Evolutionary conservation across 2,888 invertebrate species (phyloP).

Genomic region (Hypena proboscidalis): DNA sequence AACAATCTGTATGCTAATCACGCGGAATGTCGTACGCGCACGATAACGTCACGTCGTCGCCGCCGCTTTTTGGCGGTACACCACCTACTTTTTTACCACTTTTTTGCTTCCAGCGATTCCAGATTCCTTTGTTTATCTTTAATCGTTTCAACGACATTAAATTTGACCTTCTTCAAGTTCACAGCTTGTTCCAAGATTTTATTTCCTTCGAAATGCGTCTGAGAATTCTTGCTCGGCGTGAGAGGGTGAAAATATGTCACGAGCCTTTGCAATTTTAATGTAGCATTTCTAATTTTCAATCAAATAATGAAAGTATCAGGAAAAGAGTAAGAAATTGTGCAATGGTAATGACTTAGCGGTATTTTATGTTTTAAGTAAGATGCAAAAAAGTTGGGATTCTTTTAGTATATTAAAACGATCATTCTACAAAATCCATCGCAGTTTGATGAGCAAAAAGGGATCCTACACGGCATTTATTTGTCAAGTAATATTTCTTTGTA

Average conservation of each 20-base stretch:
- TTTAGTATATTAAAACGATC: slow-evolving; percentile 31
- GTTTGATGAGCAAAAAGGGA: slow-evolving; percentile 64
- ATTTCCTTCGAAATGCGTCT: slow-evolving; percentile 23
- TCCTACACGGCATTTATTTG: slow-evolving; percentile 72
- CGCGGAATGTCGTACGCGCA: slow-evolving; percentile 56
- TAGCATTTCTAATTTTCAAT: slow-evolving; percentile 21
- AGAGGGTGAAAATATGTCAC: slow-evolving; percentile 19
- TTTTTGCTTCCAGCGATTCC: slow-evolving; percentile 34
- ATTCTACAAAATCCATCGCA: slow-evolving; percentile 31
- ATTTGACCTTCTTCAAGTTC: slow-evolving; percentile 40
- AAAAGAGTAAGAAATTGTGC: neutral
- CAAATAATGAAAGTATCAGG: slow-evolving; percentile 10
- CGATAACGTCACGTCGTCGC: slow-evolving; percentile 57
- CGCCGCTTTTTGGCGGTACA: slow-evolving; percentile 35
- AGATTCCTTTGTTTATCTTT: slow-evolving; percentile 42
- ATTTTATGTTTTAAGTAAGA: slow-evolving; percentile 7
- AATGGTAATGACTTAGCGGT: neutral
- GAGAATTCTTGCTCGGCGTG: slow-evolving; percentile 22
- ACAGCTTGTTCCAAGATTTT: slow-evolving; percentile 23
- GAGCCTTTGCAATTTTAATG: slow-evolving; percentile 1
- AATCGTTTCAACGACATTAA: slow-evolving; percentile 36
- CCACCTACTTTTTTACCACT: slow-evolving; percentile 13
- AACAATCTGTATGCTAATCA: slow-evolving; percentile 74
- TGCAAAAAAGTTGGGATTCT: slow-evolving; percentile 11
- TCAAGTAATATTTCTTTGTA: slow-evolving; percentile 80